Evolutionary conservation across 2,113 vertebrate species (phyloP).

Genomic region (Vidua macroura): DNA sequence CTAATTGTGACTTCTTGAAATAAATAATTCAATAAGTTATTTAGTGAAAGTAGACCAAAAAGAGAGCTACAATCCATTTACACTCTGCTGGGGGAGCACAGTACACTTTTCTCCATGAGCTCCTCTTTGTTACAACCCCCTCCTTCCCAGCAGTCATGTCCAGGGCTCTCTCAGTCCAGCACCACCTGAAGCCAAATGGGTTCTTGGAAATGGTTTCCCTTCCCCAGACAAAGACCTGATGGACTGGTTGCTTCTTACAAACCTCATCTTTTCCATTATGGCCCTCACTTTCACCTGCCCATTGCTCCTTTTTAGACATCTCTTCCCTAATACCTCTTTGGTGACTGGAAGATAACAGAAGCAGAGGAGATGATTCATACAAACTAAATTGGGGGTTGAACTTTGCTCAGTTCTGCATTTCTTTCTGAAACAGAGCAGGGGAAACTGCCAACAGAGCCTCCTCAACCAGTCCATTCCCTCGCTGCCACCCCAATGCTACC

Average conservation of each 20-base stretch:
- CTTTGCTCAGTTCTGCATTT: background rate
- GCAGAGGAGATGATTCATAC: background rate
- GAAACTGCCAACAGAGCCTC: background rate
- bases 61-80: background rate
- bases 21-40: background rate
- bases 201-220: background rate
- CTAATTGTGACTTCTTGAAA: background rate
- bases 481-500: rapidly evolving
- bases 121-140: background rate
- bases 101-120: background rate
- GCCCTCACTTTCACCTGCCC: background rate
- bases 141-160: background rate
- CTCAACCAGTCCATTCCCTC: background rate
- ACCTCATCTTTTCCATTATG: background rate
- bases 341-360: background rate
- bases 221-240: background rate
- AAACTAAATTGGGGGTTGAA: background rate
- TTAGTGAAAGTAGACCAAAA: background rate
- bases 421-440: background rate
- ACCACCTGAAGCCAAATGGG: background rate
- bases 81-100: background rate
- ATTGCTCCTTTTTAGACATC: background rate
- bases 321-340: background rate
- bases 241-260: background rate
- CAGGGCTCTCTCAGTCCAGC: background rate